phyloP scores from a whole-genome alignment of 1,140 invertebrate genomes.

The Kradibia gibbosae region DNA sequence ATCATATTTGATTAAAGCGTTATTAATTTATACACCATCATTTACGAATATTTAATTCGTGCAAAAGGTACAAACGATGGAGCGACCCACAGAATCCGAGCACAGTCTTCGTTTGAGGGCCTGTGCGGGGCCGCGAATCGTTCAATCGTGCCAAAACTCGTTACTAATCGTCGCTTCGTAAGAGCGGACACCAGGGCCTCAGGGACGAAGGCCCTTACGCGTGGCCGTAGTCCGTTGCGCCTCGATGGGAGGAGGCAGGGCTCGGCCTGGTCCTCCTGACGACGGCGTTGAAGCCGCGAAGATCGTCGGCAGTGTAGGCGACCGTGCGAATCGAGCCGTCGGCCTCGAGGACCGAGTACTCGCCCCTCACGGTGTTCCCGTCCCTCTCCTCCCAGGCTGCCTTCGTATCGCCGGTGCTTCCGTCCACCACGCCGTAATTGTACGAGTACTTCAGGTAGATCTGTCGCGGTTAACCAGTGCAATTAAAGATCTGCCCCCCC shows the following conservation, averaged over 20 bases:
- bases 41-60: background rate
- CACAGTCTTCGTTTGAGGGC: too few relatives aligned
- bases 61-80: too few relatives aligned
- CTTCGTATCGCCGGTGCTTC: conserved; percentile 74
- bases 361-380: conserved; percentile 76
- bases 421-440: conserved; percentile 75
- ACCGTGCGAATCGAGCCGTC: conserved; percentile 77
- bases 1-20: background rate
- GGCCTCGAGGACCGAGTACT: conserved; percentile 76
- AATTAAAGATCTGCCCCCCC: conserved; percentile 7
- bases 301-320: conserved; percentile 81
- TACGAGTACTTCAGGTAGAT: conserved; percentile 74
- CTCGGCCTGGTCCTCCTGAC: conserved; percentile 60
- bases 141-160: too few relatives aligned
- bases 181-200: conserved; percentile 31
- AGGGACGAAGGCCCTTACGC: conserved; percentile 51
- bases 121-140: too few relatives aligned
- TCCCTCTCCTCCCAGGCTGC: conserved; percentile 72
- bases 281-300: conserved; percentile 76
- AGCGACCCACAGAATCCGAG: too few relatives aligned
- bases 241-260: conserved; percentile 49
- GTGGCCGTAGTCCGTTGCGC: conserved; percentile 43
- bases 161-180: too few relatives aligned
- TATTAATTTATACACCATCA: background rate
- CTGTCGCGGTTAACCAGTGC: conserved; percentile 54